Conservation (phyloP, 2,113 vertebrate genomes). For the Azemiops feae region DNA sequence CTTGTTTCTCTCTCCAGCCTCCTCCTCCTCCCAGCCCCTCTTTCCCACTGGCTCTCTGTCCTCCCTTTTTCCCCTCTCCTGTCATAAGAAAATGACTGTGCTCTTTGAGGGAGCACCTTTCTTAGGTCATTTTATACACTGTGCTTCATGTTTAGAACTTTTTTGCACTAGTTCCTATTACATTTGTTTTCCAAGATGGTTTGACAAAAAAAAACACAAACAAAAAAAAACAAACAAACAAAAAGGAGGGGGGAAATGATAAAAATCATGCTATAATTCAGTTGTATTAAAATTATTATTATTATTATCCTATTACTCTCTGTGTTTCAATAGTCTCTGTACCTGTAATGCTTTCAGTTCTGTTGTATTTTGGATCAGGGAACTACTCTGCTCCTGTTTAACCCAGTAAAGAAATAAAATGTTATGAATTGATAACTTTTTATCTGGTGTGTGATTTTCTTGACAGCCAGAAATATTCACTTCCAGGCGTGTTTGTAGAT, state of each 20-base stretch:
- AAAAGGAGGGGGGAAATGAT: slow-evolving; percentile 9
- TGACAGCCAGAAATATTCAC: not conserved
- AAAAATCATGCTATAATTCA: slow-evolving; percentile 74
- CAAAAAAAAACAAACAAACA: slow-evolving; percentile 43
- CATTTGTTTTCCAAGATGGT: slow-evolving; percentile 76
- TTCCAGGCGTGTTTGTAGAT: not conserved
- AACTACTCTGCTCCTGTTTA: slow-evolving; percentile 72
- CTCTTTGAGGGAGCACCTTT: slow-evolving; percentile 69
- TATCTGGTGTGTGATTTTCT: slow-evolving; percentile 35
- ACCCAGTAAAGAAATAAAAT: slow-evolving; percentile 80
- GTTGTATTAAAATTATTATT: slow-evolving; percentile 77
- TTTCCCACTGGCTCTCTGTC: slow-evolving; percentile 29
- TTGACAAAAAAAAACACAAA: slow-evolving; percentile 55
- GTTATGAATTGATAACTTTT: slow-evolving; percentile 70
- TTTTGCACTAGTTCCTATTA: slow-evolving; percentile 82
- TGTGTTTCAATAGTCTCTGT: slow-evolving; percentile 81
- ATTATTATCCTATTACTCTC: slow-evolving; percentile 73
- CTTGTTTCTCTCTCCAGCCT: slow-evolving; percentile 3
- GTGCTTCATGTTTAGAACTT: slow-evolving; percentile 81
- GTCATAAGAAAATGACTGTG: slow-evolving; percentile 70
- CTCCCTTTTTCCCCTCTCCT: slow-evolving; percentile 25
- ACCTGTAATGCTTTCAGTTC: slow-evolving; percentile 79
- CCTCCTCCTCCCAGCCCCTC: slow-evolving; percentile 52
- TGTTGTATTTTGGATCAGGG: slow-evolving; percentile 75
- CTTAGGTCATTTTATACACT: slow-evolving; percentile 82